Evolutionary conservation across 2,888 invertebrate genomes (phyloP), one percentile per base, ranked within the genome.

Genomic region (Euspilapteryx auroguttella): DNA sequence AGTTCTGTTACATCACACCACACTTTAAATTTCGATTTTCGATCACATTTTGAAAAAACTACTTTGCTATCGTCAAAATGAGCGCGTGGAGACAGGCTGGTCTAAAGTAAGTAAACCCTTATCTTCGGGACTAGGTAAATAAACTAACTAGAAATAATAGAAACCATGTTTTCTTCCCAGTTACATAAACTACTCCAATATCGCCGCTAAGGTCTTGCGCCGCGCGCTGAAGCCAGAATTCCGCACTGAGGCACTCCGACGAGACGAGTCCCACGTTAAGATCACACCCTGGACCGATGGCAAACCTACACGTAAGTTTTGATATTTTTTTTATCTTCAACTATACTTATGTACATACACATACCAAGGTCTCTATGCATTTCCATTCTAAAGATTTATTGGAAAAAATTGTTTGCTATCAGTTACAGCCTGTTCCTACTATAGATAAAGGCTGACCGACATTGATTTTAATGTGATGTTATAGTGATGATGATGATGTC

Each of bases 101-200:
- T 57, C 77, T 91, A 45, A 90, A 87, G 90, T 90, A 79, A 84
- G 86, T 20, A 13, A 12, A 28, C 7, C 10, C 30, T 10, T 25
- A n/a, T 20, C 17, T 7, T 24, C 25, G 21, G 17, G 34, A 24
- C 20, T 11, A n/a, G n/a, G n/a, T n/a, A n/a, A n/a, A n/a, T n/a
- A n/a, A n/a, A n/a, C n/a, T n/a, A n/a, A n/a, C n/a, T n/a, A n/a
- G n/a, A n/a, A n/a, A n/a, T 22, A 10, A 8, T n/a, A 22, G 11
- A 11, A 24, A 24, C 13, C 4, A 11, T 5, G 12, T 24, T 12
- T 24, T 11, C 11, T 34, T 57, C 64, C 35, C 58, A 97, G 95
- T 78, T 97, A 97, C 79, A 89, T 97, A 64, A 92, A 93, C 77
- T 97, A 90, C 69, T 97, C 96, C 33, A 90, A 88, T 61, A 91